Conservation (phyloP, 2,797 vertebrate genomes). For the Pipistrellus pygmaeus region DNA sequence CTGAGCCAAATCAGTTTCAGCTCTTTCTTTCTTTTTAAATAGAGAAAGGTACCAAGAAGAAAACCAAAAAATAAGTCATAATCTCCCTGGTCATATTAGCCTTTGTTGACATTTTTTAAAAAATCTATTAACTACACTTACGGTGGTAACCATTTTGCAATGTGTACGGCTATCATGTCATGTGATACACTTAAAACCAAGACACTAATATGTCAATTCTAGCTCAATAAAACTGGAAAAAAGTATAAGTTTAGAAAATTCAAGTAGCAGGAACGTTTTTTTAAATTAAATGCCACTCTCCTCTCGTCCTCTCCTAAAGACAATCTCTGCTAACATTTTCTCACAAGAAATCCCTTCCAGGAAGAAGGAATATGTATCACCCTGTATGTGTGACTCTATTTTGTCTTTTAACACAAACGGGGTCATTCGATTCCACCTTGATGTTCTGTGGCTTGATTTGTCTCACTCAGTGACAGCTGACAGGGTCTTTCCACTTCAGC, state of each 20-base stretch:
- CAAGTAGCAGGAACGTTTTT: background rate
- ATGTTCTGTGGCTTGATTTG: background rate
- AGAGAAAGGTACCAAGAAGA: background rate
- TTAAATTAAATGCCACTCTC: background rate
- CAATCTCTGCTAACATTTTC: background rate
- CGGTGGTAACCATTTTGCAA: background rate
- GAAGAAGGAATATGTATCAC: background rate
- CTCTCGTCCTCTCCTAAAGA: background rate
- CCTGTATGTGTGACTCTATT: background rate
- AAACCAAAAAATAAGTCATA: background rate
- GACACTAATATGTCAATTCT: background rate
- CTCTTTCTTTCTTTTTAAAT: background rate
- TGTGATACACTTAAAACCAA: background rate
- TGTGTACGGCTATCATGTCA: background rate
- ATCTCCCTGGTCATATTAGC: background rate
- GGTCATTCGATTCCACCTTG: fast-evolving
- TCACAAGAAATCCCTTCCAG: background rate
- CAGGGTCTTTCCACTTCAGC: background rate
- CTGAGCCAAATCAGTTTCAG: too few species aligned
- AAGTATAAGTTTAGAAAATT: constrained; percentile 8
- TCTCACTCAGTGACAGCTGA: background rate
- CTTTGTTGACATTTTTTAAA: background rate
- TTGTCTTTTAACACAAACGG: background rate
- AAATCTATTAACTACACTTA: background rate
- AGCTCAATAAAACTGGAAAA: background rate